These are phyloP conservation scores for Aplysia californica DNA, from an alignment of 1,140 invertebrate genomes.

Conservation along the genomic window DNA sequence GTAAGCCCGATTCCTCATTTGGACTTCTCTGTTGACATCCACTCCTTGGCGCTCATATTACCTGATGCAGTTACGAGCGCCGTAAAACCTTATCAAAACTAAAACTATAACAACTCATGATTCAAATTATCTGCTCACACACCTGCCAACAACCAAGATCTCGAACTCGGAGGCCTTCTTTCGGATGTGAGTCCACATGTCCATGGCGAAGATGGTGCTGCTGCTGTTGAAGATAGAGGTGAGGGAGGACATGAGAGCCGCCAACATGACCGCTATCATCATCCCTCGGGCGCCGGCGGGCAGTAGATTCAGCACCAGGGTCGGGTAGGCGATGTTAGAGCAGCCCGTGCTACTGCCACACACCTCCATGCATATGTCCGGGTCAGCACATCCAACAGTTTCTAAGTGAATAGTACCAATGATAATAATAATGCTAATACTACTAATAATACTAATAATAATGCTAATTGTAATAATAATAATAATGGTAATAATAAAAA, in stretches of 20 bases:
- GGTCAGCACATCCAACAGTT: slow-evolving; percentile 68
- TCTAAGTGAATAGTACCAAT: slow-evolving; percentile 47
- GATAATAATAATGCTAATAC: no score
- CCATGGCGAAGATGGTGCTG: slow-evolving; percentile 73
- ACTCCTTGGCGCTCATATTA: no score
- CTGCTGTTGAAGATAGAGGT: slow-evolving; percentile 73
- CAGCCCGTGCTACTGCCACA: slow-evolving; percentile 59
- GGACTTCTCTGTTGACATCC: no score
- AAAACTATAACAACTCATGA: no score
- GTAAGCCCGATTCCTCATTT: no score
- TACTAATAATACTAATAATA: no score
- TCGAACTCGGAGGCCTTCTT: slow-evolving; percentile 68
- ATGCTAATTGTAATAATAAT: no score
- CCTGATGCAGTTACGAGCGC: no score
- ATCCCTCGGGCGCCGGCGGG: slow-evolving; percentile 66
- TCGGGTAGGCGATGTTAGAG: slow-evolving; percentile 62
- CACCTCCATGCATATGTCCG: slow-evolving; percentile 53
- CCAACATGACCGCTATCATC: slow-evolving; percentile 73
- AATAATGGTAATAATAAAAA: no score
- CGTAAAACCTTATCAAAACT: no score
- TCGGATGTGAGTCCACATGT: slow-evolving; percentile 70
- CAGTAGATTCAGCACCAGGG: slow-evolving; percentile 59
- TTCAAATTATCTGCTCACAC: background rate
- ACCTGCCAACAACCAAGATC: slow-evolving; percentile 70
- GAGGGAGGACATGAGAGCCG: slow-evolving; percentile 72